A percentile compares a stretch with the other conserved stretches of the same genome.
These are phyloP conservation scores for Spicauda simplicius DNA, from an alignment of 2,888 invertebrate species.

Conservation along the genomic window DNA sequence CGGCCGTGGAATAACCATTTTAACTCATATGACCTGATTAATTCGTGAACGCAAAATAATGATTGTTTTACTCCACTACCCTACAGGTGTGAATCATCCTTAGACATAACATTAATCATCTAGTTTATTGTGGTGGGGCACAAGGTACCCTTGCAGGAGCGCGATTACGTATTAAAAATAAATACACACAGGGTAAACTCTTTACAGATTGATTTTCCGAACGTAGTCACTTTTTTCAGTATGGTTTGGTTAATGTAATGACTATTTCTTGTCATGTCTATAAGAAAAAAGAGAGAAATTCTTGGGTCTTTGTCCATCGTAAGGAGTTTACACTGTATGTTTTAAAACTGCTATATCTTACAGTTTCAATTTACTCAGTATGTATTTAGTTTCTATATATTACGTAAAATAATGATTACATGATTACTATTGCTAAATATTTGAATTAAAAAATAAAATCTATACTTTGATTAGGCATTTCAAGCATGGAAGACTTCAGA, in stretches of 20 bases:
- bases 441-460: slow-evolving; percentile 11
- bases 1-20: no score
- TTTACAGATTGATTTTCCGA: neutral
- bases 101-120: neutral
- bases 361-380: neutral
- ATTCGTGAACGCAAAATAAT: neutral
- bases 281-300: neutral
- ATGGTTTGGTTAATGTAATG: no score
- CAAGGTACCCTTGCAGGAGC: slow-evolving; percentile 28
- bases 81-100: neutral
- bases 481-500: slow-evolving; percentile 20
- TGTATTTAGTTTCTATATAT: neutral
- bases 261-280: no score
- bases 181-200: neutral
- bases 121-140: slow-evolving; percentile 17
- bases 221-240: no score
- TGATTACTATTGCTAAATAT: slow-evolving; percentile 1
- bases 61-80: neutral
- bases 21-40: no score
- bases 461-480: slow-evolving; percentile 7
- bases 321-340: neutral
- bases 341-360: neutral
- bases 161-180: slow-evolving; percentile 25
- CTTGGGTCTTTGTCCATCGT: neutral
- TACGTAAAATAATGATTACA: slow-evolving; percentile 1